phyloP scores from a whole-genome alignment of 2,888 invertebrate genomes.

The Amaurobius ferox region DNA sequence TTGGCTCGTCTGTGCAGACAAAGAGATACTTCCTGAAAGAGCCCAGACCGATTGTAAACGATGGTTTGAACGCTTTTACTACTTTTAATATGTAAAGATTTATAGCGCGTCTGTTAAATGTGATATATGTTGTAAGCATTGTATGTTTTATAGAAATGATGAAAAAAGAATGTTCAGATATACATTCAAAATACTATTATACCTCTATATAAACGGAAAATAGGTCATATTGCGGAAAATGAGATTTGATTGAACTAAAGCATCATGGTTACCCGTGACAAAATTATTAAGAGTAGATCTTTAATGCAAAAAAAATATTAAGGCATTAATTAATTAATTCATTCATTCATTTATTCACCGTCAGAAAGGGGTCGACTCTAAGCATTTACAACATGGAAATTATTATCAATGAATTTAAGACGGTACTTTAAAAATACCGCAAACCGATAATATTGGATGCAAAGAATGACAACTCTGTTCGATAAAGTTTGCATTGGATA shows the following conservation, averaged over 20 bases:
- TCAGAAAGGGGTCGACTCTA: no score
- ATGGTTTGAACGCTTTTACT: neutral
- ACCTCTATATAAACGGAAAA: neutral
- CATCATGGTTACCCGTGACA: neutral
- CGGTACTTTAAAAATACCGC: no score
- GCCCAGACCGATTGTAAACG: neutral
- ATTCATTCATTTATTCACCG: no score
- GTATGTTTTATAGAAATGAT: neutral
- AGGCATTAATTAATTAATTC: no score
- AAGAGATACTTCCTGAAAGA: neutral
- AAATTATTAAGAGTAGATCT: neutral
- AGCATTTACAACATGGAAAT: no score
- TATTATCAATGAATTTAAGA: no score
- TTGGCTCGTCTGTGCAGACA: neutral
- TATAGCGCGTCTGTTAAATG: neutral
- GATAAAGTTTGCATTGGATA: no score
- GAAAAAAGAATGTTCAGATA: neutral
- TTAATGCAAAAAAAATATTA: no score
- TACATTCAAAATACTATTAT: neutral
- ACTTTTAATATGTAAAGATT: constrained; percentile 12
- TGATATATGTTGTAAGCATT: neutral
- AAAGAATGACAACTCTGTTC: no score
- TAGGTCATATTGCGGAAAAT: neutral
- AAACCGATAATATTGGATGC: no score
- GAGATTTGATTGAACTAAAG: neutral